These are phyloP conservation scores for Thamnophis elegans DNA, from an alignment of 2,797 vertebrate species.

Conservation along the genomic window DNA sequence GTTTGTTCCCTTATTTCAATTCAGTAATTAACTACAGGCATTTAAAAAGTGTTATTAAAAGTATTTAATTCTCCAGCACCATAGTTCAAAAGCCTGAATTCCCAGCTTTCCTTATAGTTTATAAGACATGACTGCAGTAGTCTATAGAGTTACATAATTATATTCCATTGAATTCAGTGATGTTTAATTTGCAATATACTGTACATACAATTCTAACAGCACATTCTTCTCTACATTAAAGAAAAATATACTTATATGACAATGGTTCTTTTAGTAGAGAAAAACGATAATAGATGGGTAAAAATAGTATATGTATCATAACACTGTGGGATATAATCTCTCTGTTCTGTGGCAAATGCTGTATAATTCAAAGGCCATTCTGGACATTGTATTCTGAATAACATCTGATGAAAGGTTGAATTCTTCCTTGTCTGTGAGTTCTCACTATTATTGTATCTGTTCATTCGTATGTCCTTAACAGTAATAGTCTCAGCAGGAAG, in stretches of 20 bases:
- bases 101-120: not conserved
- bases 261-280: not conserved
- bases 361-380: not conserved
- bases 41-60: not conserved
- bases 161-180: not conserved
- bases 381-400: not conserved
- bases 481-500: not conserved
- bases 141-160: not conserved
- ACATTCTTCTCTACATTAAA: not conserved
- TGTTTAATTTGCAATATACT: not conserved
- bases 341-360: not conserved
- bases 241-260: not conserved
- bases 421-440: not conserved
- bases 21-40: not conserved
- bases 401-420: not conserved
- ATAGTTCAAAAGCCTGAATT: too few species aligned
- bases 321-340: not conserved
- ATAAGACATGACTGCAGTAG: not conserved
- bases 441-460: not conserved
- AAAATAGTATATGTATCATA: not conserved
- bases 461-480: not conserved
- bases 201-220: not conserved
- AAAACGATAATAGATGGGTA: not conserved
- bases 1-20: not conserved
- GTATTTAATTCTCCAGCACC: not conserved